A percentile compares a stretch with the other conserved stretches of the same genome.
These are phyloP conservation scores for Empis stercorea DNA, from an alignment of 2,888 invertebrate genomes.

Conservation along the genomic window DNA sequence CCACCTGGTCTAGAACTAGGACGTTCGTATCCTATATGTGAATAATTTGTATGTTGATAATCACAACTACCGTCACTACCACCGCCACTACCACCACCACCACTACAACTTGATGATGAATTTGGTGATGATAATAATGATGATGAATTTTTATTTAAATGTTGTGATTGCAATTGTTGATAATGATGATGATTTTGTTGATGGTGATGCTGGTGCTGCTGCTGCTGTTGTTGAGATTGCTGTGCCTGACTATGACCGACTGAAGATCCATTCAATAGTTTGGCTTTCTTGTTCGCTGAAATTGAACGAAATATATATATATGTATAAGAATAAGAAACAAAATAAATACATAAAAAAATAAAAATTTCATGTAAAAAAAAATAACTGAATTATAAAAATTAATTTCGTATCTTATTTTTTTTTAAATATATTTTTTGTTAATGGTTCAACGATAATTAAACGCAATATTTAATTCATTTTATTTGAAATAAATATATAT, in stretches of 20 bases:
- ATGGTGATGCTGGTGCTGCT: background rate
- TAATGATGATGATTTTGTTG: constrained; percentile 5
- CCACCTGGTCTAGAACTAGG: constrained; percentile 27
- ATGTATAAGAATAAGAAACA: constrained; percentile 9
- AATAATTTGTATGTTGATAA: constrained; percentile 29
- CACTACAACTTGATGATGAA: constrained; percentile 3
- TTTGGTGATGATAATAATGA: constrained; percentile 10
- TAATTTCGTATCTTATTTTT: too few species aligned
- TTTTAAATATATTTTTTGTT: too few species aligned
- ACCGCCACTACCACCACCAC: constrained; percentile 5
- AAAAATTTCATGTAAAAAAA: background rate
- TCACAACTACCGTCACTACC: constrained; percentile 26
- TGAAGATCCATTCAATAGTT: constrained; percentile 33
- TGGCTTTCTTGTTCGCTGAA: constrained; percentile 40
- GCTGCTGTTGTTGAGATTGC: constrained; percentile 6
- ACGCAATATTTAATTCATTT: too few species aligned
- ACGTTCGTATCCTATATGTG: constrained; percentile 16
- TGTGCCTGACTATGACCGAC: constrained; percentile 12
- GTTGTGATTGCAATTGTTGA: constrained; percentile 15
- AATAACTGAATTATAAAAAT: too few species aligned
- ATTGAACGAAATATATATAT: constrained; percentile 32
- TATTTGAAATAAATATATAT: too few species aligned
- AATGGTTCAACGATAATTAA: too few species aligned
- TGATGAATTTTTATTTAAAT: constrained; percentile 7
- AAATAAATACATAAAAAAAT: too few species aligned